Base-by-base conservation (phyloP, 2,888 invertebrate species). In the Coenonympha arcania region DNA sequence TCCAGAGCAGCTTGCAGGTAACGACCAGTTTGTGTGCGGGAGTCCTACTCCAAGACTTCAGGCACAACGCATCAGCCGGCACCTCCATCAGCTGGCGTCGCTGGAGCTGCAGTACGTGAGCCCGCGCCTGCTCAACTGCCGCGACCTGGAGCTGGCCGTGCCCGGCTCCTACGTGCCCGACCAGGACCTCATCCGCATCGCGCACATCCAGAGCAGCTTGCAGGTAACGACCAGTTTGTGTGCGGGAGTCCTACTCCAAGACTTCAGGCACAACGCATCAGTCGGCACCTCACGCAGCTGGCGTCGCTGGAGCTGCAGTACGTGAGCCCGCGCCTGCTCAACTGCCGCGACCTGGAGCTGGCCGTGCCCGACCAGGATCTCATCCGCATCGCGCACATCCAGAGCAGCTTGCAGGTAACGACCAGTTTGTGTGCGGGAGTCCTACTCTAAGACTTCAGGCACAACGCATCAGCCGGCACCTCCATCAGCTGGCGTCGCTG, bases 111-210 rank as follows among this genome's bases (percentile, higher is more conserved):
- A 98, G 70, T 98, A 98, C 77, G 98, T 99, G 6, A 96, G 97
- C 51, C 98, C 98, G n/a, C 94, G 96, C 60, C 84, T 99, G 61
- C 87, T 96, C 49, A 89, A 90, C 55, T 97, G 97, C 76, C 90
- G 95, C 57, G 96, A 99, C 80, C 87, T 99, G 60, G 96, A 99
- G 79, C 87, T 99, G 36, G 98, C 98, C 0, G 98, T 99, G 9
- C 99, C 99, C 0, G 99, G 99, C 26, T 97, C 97, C 26, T 99
- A 99, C 73, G 94, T 94, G 68, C 99, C 99, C 0, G 94, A 95
- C 44, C 94, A 94, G 72, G 92, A 93, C 11, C 88, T 96, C 31
- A 95, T 98, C 51, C 89, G 94, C 59, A 98, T 99, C 58, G 92
- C 93, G 16, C 91, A 93, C 68, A 96, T 98, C 64, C 95, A 96